phyloP scores from a whole-genome alignment of 1,140 invertebrate genomes.

The Drosophila pallidifrons region DNA sequence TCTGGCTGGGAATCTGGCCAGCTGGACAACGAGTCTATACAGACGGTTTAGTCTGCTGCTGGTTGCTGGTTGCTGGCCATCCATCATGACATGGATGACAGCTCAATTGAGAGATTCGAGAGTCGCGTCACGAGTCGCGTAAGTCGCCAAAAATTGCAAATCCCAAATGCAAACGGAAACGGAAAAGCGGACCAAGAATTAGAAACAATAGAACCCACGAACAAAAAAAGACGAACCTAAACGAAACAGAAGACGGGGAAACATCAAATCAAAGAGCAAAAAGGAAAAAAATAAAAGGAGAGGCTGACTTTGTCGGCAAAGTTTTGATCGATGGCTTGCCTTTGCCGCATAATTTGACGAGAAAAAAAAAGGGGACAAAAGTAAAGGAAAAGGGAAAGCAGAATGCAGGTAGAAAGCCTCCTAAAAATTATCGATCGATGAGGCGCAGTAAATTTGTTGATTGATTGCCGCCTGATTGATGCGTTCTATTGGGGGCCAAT shows the following conservation, averaged over 20 bases:
- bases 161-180: slow-evolving; percentile 70
- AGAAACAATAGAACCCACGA: slow-evolving; percentile 31
- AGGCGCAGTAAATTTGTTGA: slow-evolving; percentile 45
- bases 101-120: slow-evolving; percentile 47
- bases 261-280: slow-evolving; percentile 3
- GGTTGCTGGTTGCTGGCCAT: slow-evolving; percentile 32
- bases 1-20: slow-evolving; percentile 13
- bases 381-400: neutral
- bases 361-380: neutral
- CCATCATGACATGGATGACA: slow-evolving; percentile 66
- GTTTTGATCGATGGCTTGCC: slow-evolving; percentile 60
- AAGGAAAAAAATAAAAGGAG: neutral
- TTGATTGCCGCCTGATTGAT: slow-evolving; percentile 77
- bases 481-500: slow-evolving; percentile 23
- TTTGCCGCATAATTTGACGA: slow-evolving; percentile 62
- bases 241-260: slow-evolving; percentile 5
- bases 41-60: neutral
- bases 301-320: slow-evolving; percentile 10
- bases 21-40: slow-evolving; percentile 1
- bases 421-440: slow-evolving; percentile 48
- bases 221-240: neutral
- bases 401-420: slow-evolving; percentile 1
- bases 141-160: slow-evolving; percentile 55
- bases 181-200: slow-evolving; percentile 65
- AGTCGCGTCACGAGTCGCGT: slow-evolving; percentile 31